A percentile compares a stretch with the other conserved stretches of the same genome.
These are phyloP conservation scores for Thrips palmi DNA, from an alignment of 1,140 invertebrate species.

Conservation along the genomic window DNA sequence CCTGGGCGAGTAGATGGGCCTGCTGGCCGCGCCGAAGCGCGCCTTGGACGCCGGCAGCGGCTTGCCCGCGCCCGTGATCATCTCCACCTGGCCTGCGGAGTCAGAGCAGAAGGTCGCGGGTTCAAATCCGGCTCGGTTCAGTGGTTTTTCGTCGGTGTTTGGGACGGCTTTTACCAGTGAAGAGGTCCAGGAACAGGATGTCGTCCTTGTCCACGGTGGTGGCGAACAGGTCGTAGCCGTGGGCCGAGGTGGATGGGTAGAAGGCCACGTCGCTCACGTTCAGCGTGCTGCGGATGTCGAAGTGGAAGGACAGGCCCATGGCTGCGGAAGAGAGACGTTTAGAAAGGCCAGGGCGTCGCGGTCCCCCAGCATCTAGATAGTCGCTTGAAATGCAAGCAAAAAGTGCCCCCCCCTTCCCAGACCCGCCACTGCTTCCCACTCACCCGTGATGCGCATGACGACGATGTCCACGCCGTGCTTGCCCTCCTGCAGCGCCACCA, in stretches of 20 bases:
- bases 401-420: no score
- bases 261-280: slow-evolving; percentile 61
- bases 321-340: slow-evolving; percentile 26
- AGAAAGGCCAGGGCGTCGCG: not conserved
- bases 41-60: slow-evolving; percentile 34
- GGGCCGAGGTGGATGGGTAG: slow-evolving; percentile 51
- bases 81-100: slow-evolving; percentile 47
- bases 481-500: slow-evolving; percentile 44
- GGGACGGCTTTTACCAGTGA: slow-evolving; percentile 33
- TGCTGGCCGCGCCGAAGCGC: slow-evolving; percentile 45
- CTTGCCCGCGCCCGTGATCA: slow-evolving; percentile 53
- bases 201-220: slow-evolving; percentile 55
- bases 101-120: not conserved
- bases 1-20: slow-evolving; percentile 45
- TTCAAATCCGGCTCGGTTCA: not conserved
- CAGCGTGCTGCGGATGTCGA: slow-evolving; percentile 59
- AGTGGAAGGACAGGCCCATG: slow-evolving; percentile 44
- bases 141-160: not conserved
- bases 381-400: no score
- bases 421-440: slow-evolving; percentile 16
- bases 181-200: slow-evolving; percentile 53
- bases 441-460: slow-evolving; percentile 48
- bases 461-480: slow-evolving; percentile 42
- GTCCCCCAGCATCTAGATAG: no score
- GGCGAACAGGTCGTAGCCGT: slow-evolving; percentile 59